Percentiles rank a stretch among this genome's conserved stretches.
Conservation (phyloP, 2,113 vertebrate genomes). For the Raja brachyura region DNA sequence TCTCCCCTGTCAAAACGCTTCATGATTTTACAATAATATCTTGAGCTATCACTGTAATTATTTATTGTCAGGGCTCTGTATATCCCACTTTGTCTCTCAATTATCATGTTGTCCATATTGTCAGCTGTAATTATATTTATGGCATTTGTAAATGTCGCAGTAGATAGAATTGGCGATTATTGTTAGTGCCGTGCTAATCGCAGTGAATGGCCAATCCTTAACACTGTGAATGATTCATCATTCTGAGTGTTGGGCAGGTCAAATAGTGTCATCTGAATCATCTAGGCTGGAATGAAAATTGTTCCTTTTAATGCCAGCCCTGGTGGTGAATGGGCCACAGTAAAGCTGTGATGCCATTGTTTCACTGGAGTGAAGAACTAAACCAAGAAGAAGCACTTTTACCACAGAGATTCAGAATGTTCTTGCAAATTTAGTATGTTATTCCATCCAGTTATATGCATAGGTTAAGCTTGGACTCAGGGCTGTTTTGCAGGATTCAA, state of each 20-base stretch:
- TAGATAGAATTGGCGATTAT: background rate
- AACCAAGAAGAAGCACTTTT: background rate
- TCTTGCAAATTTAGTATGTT: background rate
- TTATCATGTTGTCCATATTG: background rate
- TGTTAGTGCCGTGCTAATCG: background rate
- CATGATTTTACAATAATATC: constrained; percentile 5
- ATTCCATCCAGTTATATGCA: background rate
- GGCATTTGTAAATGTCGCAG: constrained; percentile 24
- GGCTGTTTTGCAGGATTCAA: background rate
- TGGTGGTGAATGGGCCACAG: background rate
- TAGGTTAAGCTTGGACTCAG: background rate
- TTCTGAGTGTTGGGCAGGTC: constrained; percentile 7
- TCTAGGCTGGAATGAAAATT: background rate
- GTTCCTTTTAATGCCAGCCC: background rate
- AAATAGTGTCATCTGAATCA: constrained; percentile 26
- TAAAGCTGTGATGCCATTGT: background rate
- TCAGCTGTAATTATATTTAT: constrained; percentile 21
- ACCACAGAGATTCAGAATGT: background rate
- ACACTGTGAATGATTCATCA: constrained; percentile 30
- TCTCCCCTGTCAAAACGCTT: background rate
- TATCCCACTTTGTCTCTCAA: background rate
- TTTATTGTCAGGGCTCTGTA: background rate
- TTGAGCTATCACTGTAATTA: background rate
- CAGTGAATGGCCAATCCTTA: constrained; percentile 19
- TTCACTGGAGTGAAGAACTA: background rate